phyloP scores from a whole-genome alignment of 2,888 invertebrate genomes.

The Mythimna ferrago region DNA sequence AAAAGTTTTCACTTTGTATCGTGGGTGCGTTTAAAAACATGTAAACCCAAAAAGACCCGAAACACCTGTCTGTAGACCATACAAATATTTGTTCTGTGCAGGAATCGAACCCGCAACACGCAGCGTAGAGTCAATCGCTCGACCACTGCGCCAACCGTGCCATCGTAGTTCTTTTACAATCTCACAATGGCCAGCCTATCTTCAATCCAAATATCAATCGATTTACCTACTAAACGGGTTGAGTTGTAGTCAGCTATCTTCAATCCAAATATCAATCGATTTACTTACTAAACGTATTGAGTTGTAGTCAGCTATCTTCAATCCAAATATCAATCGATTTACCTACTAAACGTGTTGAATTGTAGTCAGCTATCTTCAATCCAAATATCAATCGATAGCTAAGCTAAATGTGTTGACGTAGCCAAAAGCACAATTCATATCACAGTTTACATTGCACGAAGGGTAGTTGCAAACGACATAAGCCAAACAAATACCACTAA shows the following conservation, averaged over 20 bases:
- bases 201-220: not conserved
- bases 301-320: not conserved
- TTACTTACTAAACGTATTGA: not conserved
- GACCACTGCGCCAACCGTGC: too few relatives aligned
- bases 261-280: too few relatives aligned
- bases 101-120: too few relatives aligned
- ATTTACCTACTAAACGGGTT: not conserved
- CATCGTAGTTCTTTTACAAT: not conserved
- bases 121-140: too few relatives aligned
- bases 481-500: slow-evolving; percentile 19
- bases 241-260: too few relatives aligned
- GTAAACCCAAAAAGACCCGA: too few relatives aligned
- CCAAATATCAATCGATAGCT: too few relatives aligned
- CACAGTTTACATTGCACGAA: not conserved
- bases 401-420: not conserved
- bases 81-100: too few relatives aligned
- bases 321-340: not conserved
- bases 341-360: not conserved
- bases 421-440: not conserved
- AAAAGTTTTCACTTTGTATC: too few relatives aligned
- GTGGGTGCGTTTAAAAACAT: too few relatives aligned
- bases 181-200: not conserved
- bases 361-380: too few relatives aligned
- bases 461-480: slow-evolving; percentile 4
- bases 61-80: too few relatives aligned